These are phyloP conservation scores for Scrobipalpa costella DNA, from an alignment of 2,888 invertebrate species.

Conservation along the genomic window DNA sequence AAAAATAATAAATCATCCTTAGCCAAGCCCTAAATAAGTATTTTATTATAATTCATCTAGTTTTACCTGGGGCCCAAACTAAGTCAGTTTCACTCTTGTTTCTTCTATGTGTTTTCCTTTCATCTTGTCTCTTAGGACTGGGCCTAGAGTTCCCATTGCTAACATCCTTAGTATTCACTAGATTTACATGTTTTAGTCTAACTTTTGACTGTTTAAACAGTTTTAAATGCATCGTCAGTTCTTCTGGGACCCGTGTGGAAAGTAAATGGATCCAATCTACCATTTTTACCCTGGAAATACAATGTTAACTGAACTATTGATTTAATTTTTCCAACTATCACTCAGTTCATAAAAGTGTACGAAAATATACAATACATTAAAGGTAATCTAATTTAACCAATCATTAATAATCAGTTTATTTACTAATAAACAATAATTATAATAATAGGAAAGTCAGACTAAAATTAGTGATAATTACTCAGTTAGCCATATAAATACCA, in stretches of 20 bases:
- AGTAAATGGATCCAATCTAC: slow-evolving; percentile 95
- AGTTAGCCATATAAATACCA: too few relatives aligned
- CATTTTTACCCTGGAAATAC: slow-evolving; percentile 83
- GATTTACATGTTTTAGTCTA: slow-evolving; percentile 68
- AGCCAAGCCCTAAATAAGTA: too few relatives aligned
- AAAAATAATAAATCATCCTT: too few relatives aligned
- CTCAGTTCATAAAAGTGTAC: too few relatives aligned
- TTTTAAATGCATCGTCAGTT: slow-evolving; percentile 93
- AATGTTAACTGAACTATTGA: too few relatives aligned
- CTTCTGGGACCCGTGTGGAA: slow-evolving; percentile 93
- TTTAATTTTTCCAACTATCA: too few relatives aligned
- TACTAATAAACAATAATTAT: too few relatives aligned
- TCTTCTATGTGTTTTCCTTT: slow-evolving; percentile 82
- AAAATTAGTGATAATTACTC: too few relatives aligned
- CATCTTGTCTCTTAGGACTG: slow-evolving; percentile 70
- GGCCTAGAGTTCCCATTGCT: slow-evolving; percentile 61
- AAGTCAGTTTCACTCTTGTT: slow-evolving; percentile 89
- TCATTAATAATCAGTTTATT: too few relatives aligned
- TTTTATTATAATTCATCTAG: too few relatives aligned
- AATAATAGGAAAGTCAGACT: too few relatives aligned
- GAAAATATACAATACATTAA: background rate
- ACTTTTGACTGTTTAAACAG: slow-evolving; percentile 90
- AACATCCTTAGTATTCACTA: slow-evolving; percentile 71
- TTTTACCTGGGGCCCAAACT: slow-evolving; percentile 82
- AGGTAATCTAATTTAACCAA: too few relatives aligned